A percentile compares a stretch with the other conserved stretches of the same genome.
These are phyloP conservation scores for Galago senegalensis DNA, from an alignment of 2,797 vertebrate genomes.

Conservation along the genomic window DNA sequence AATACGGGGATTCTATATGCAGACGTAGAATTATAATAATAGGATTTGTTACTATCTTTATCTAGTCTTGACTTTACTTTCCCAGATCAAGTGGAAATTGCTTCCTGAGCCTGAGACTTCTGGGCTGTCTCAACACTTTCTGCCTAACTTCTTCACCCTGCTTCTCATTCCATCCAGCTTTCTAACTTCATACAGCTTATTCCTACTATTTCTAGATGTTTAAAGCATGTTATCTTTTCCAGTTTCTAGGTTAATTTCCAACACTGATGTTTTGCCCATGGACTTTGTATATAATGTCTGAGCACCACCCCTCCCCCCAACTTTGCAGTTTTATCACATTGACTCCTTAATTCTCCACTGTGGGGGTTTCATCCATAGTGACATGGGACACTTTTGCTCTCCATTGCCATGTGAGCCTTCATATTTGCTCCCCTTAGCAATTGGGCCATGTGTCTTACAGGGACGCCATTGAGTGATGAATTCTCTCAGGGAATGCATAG, in stretches of 20 bases:
- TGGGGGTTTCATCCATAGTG: neutral
- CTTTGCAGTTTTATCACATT: neutral
- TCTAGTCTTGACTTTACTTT: neutral
- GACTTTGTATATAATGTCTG: no score
- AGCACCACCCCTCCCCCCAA: no score
- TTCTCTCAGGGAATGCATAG: neutral
- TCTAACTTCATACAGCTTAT: neutral
- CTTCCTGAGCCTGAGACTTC: neutral
- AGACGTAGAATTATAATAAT: neutral
- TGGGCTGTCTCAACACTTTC: neutral
- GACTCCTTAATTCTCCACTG: neutral
- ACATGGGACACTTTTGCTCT: neutral
- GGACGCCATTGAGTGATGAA: neutral
- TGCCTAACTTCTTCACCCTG: neutral
- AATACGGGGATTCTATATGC: neutral
- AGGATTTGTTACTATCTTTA: neutral
- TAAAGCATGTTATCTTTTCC: neutral
- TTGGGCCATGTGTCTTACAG: neutral
- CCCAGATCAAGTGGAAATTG: neutral
- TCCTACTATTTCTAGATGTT: neutral
- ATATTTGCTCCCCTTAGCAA: fast-evolving
- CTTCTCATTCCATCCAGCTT: neutral
- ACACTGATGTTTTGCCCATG: neutral
- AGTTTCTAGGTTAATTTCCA: neutral
- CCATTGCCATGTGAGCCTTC: neutral